Evolutionary conservation across 1,140 invertebrate species (phyloP).

Genomic region (Sitobion miscanthi): DNA sequence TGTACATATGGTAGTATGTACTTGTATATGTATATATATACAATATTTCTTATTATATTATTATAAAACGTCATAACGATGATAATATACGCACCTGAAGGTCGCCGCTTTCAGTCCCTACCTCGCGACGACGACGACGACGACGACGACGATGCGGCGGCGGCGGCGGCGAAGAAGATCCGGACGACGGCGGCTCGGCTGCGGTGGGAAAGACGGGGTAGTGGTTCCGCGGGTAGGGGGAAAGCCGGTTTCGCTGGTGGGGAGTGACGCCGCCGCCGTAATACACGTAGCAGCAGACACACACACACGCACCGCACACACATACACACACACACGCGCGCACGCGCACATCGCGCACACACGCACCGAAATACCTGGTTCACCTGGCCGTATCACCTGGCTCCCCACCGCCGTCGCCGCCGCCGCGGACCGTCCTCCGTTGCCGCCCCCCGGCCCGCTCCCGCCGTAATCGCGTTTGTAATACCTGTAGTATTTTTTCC

Average conservation of each 20-base stretch:
- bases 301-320: too few relatives aligned
- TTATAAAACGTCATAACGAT: constrained; percentile 14
- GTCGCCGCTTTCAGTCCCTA: constrained; percentile 2
- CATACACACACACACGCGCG: not conserved
- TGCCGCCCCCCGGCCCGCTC: not conserved
- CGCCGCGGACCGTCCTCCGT: not conserved
- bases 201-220: not conserved
- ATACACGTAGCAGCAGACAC: constrained; percentile 5
- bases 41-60: not conserved
- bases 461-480: not conserved
- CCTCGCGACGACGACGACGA: not conserved
- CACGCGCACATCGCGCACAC: too few relatives aligned
- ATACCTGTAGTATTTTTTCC: constrained; percentile 38
- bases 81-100: constrained; percentile 8
- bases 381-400: constrained; percentile 56
- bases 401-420: not conserved
- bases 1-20: not conserved
- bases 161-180: constrained; percentile 20
- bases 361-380: constrained; percentile 50
- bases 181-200: not conserved
- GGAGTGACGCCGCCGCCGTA: not conserved
- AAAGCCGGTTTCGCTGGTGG: constrained; percentile 48
- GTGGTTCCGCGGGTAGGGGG: not conserved
- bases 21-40: not conserved
- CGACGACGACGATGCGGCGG: not conserved